Percentiles rank a stretch among this genome's conserved stretches.
These are phyloP conservation scores for Gallirallus australis DNA, from an alignment of 2,797 vertebrate species.

Conservation along the genomic window DNA sequence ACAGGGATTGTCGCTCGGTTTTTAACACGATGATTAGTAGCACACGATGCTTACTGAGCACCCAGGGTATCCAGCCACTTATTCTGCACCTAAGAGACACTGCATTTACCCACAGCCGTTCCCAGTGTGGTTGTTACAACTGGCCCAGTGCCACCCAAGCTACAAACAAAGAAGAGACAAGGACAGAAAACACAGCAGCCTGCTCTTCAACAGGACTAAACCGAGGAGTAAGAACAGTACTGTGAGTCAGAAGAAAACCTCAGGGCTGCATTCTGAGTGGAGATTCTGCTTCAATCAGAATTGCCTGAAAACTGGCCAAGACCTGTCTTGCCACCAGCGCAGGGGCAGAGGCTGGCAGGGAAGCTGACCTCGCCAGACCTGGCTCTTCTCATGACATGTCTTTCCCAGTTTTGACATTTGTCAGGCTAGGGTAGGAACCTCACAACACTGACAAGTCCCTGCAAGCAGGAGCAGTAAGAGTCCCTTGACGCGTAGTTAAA, in stretches of 20 bases:
- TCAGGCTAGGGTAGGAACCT: neutral
- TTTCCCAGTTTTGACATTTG: neutral
- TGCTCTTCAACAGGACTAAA: neutral
- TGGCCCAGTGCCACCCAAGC: neutral
- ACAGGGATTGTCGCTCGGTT: neutral
- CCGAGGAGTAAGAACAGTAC: fast-evolving
- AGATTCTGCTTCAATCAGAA: neutral
- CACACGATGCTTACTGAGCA: neutral
- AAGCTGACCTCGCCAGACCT: neutral
- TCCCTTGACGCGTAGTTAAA: neutral
- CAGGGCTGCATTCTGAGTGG: neutral
- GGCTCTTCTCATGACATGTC: neutral
- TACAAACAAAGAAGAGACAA: fast-evolving
- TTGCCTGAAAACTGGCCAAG: neutral
- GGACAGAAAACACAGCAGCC: fast-evolving
- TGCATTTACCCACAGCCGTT: neutral
- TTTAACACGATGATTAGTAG: neutral
- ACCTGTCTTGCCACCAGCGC: neutral
- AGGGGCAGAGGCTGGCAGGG: neutral
- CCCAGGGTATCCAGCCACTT: neutral
- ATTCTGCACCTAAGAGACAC: fast-evolving
- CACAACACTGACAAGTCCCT: neutral
- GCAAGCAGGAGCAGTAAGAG: neutral
- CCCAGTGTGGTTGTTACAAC: fast-evolving
- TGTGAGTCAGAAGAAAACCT: neutral